Evolutionary conservation across 1,140 invertebrate species (phyloP).

Genomic region (Drosophila baimaii): DNA sequence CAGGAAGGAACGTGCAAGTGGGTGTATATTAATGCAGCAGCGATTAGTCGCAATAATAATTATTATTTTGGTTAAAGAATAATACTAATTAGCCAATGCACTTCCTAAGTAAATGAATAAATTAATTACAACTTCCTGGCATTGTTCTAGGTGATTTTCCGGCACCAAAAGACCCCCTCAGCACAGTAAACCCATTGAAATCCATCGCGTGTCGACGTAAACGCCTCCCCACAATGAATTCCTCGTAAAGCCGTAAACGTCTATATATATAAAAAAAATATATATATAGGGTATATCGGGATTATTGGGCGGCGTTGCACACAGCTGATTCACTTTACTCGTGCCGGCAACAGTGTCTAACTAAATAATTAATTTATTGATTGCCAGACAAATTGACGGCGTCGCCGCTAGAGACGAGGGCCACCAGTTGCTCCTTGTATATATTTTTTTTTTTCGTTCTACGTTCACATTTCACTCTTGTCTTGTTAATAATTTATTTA

Average conservation of each 20-base stretch:
- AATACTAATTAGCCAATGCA: slow-evolving; percentile 21
- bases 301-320: slow-evolving; percentile 49
- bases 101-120: slow-evolving; percentile 11
- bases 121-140: slow-evolving; percentile 18
- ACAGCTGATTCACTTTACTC: slow-evolving; percentile 62
- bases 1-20: slow-evolving; percentile 2
- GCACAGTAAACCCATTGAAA: slow-evolving; percentile 26
- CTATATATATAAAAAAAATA: slow-evolving; percentile 20
- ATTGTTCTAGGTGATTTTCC: slow-evolving; percentile 25
- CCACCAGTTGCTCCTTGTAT: slow-evolving; percentile 60
- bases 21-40: slow-evolving; percentile 6
- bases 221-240: slow-evolving; percentile 23
- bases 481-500: slow-evolving; percentile 56
- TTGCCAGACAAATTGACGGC: slow-evolving; percentile 71
- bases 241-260: slow-evolving; percentile 20
- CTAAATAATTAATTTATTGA: slow-evolving; percentile 71
- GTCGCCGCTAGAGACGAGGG: slow-evolving; percentile 23
- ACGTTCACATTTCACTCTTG: slow-evolving; percentile 18
- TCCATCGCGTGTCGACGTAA: slow-evolving; percentile 42
- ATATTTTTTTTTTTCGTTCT: slow-evolving; percentile 10
- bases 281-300: slow-evolving; percentile 2
- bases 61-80: slow-evolving; percentile 44
- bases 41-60: slow-evolving; percentile 54
- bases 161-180: slow-evolving; percentile 2
- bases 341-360: slow-evolving; percentile 42